Evolutionary conservation across 2,113 vertebrate species (phyloP).

Genomic region (Psilopogon haemacephalus): DNA sequence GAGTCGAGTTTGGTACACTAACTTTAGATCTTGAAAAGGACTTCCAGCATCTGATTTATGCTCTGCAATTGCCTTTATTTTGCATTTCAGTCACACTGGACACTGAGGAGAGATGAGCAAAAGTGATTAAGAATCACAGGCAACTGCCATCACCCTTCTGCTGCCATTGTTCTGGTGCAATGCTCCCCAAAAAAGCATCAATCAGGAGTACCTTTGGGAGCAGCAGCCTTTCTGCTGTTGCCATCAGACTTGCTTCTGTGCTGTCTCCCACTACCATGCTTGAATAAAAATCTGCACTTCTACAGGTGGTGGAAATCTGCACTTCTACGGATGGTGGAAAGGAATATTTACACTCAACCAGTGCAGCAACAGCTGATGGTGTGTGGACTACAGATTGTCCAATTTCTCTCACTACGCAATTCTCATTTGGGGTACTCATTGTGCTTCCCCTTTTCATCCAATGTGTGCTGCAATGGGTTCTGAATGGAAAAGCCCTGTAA

Average conservation of each 20-base stretch:
- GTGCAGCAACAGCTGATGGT: neutral
- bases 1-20: neutral
- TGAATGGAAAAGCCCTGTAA: neutral
- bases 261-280: neutral
- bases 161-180: neutral
- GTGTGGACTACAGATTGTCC: neutral
- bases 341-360: neutral
- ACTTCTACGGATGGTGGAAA: neutral
- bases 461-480: neutral
- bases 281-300: neutral
- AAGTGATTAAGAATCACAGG: neutral
- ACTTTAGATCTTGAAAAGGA: neutral
- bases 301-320: neutral
- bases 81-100: slow-evolving; percentile 21
- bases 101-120: neutral
- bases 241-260: slow-evolving; percentile 5
- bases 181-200: neutral
- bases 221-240: neutral
- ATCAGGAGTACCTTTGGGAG: neutral
- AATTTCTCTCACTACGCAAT: neutral
- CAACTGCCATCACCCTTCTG: neutral
- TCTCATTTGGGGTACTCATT: neutral
- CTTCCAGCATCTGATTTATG: neutral
- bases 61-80: neutral
- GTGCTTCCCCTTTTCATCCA: fast-evolving